Evolutionary conservation across 2,113 vertebrate genomes (phyloP).

Genomic region (Psittacara wagleri): DNA sequence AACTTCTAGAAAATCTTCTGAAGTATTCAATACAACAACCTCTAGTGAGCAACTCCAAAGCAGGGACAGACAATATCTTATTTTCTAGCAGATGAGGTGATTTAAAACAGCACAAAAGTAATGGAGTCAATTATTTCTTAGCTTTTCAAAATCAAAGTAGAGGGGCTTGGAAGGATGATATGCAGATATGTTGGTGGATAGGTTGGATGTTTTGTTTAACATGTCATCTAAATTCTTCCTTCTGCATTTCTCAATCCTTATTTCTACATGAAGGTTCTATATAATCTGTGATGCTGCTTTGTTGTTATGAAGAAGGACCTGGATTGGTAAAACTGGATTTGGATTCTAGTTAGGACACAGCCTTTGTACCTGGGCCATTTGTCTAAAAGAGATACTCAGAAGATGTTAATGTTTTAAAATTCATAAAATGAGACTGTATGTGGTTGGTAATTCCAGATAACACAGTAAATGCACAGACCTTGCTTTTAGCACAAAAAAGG

Average conservation of each 20-base stretch:
- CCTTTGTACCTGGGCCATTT: background rate
- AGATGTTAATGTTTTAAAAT: background rate
- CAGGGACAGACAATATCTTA: background rate
- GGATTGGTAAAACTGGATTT: background rate
- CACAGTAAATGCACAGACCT: background rate
- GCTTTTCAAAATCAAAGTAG: background rate
- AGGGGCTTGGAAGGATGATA: background rate
- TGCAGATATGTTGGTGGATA: background rate
- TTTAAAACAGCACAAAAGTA: background rate
- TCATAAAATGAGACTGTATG: background rate
- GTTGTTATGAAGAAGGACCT: background rate
- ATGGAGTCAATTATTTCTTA: background rate
- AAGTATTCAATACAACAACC: background rate
- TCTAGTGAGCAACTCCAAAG: background rate
- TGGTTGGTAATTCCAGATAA: background rate
- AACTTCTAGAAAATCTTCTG: background rate
- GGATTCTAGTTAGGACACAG: background rate
- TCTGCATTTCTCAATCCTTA: background rate
- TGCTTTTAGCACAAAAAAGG: background rate
- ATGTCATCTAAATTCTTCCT: background rate
- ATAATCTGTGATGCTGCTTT: background rate
- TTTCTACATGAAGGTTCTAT: background rate
- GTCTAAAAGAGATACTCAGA: background rate
- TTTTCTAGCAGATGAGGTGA: background rate
- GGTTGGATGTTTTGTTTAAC: background rate